These are phyloP conservation scores for Pristionchus arcanus DNA, from an alignment of 2,888 invertebrate species.

Conservation along the genomic window DNA sequence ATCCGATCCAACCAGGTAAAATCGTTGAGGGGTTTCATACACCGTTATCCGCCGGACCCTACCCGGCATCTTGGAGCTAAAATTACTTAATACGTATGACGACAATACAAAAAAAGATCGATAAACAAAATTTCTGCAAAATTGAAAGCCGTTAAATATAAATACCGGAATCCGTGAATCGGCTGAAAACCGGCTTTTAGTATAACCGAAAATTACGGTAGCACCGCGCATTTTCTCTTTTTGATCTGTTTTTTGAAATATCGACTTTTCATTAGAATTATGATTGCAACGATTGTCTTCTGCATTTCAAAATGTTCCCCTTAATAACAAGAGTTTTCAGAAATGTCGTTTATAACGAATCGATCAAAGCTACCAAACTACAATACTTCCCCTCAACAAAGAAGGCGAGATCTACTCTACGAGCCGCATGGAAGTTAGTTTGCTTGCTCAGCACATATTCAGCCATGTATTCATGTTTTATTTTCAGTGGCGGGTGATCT, in stretches of 20 bases:
- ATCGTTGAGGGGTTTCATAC: constrained; percentile 83
- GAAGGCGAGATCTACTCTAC: constrained; percentile 43
- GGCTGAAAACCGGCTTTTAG: too few relatives aligned
- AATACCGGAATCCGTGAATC: too few relatives aligned
- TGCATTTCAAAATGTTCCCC: neutral
- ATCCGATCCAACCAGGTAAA: constrained; percentile 94
- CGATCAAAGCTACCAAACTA: constrained; percentile 51
- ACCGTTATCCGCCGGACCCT: constrained; percentile 71
- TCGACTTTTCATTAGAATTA: neutral
- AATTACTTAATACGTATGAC: neutral
- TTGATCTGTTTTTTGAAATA: neutral
- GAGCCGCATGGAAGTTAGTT: constrained; percentile 36
- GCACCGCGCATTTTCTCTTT: neutral
- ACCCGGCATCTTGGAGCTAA: constrained; percentile 61
- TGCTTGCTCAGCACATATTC: too few relatives aligned
- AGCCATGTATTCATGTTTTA: neutral
- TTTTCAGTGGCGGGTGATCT: constrained; percentile 34
- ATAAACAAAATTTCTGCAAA: neutral
- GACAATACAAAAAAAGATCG: neutral
- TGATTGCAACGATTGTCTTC: neutral
- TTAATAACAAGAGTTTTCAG: neutral
- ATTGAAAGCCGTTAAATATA: neutral
- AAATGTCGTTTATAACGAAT: constrained; percentile 55
- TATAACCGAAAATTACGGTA: neutral
- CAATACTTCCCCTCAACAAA: constrained; percentile 42